Conservation (phyloP, 1,140 invertebrate species). For the Sminthurides bifidus region DNA sequence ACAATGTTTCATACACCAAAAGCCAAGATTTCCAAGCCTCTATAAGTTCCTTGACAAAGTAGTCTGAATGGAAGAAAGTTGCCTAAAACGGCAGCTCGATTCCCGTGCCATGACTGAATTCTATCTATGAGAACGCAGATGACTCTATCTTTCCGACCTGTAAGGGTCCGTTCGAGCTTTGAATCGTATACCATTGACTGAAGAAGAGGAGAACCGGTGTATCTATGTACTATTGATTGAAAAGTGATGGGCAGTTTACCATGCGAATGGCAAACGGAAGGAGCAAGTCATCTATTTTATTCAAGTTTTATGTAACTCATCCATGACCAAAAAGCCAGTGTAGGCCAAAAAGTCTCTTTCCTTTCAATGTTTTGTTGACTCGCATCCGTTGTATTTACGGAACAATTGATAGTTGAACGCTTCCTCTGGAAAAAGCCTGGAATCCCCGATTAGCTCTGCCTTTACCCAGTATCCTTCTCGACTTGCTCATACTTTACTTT, state of each 20-base stretch:
- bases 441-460: background rate
- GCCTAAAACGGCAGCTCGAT: background rate
- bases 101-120: no score
- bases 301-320: conserved; percentile 6
- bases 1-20: no score
- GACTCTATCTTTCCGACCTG: background rate
- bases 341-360: no score
- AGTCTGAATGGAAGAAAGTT: background rate
- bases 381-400: background rate
- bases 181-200: background rate
- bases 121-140: no score
- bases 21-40: no score
- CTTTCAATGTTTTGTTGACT: background rate
- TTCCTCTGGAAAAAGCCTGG: background rate
- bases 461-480: background rate
- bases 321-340: no score
- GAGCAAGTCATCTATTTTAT: conserved; percentile 11
- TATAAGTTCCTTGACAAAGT: background rate
- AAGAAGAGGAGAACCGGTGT: background rate
- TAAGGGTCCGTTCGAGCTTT: background rate
- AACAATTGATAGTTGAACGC: background rate
- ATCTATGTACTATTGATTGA: conserved; percentile 5
- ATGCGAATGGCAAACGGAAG: conserved; percentile 7
- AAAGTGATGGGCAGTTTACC: conserved; percentile 1
- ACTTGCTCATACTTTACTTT: background rate